These are phyloP conservation scores for Wasmannia auropunctata DNA, from an alignment of 1,140 invertebrate species.

Conservation along the genomic window DNA sequence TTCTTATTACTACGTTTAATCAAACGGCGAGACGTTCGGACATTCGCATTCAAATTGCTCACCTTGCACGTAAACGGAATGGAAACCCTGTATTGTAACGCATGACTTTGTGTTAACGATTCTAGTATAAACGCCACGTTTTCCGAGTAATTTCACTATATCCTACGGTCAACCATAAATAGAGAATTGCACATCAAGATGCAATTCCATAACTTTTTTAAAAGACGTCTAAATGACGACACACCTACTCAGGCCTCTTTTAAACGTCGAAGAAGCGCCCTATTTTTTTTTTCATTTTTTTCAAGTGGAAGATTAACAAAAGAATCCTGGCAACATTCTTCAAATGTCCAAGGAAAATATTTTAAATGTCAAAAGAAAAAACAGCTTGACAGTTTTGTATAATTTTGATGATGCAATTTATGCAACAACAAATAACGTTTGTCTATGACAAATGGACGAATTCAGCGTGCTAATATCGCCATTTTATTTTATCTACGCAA, in stretches of 20 bases:
- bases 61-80: background rate
- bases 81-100: conserved; percentile 58
- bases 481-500: no score
- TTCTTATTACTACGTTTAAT: background rate
- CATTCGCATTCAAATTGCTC: background rate
- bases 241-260: background rate
- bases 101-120: conserved; percentile 53
- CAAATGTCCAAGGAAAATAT: background rate
- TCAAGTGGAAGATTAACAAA: background rate
- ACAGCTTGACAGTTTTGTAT: background rate
- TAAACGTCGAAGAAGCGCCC: background rate
- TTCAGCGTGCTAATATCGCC: no score
- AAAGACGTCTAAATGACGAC: background rate
- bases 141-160: background rate
- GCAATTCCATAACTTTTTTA: conserved; percentile 3
- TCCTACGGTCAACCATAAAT: conserved; percentile 4
- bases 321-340: background rate
- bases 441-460: no score
- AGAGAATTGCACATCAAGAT: conserved; percentile 52
- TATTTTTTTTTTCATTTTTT: background rate
- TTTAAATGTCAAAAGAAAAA: background rate
- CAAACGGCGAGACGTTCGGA: background rate
- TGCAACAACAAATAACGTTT: no score
- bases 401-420: no score
- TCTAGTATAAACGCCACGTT: conserved; percentile 65